Evolutionary conservation across 2,888 invertebrate genomes (phyloP), one percentile per base, ranked within the genome.

Genomic region (Pristionchus japonicus): DNA sequence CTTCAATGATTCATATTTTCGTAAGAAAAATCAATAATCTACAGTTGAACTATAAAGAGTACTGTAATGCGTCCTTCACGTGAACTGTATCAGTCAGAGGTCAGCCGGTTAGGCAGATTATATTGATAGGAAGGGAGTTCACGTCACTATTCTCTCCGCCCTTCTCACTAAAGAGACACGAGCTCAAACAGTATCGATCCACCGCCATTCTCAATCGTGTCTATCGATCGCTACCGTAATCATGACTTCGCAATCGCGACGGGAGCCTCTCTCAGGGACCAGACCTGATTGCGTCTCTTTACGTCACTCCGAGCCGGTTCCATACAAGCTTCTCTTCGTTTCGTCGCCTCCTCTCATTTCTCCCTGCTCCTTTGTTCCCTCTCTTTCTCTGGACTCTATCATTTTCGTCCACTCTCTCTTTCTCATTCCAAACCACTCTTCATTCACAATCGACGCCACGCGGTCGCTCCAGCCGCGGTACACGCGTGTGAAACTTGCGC

Each of bases 261-360:
- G 77, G 43, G 77, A 77, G n/a, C 77, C 70, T 70, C 70, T 57
- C 80, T 49, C 49, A 47, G 43, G 47, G 47, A 47, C 80, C 52
- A 82, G 52, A 52, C 82, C 82, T 52, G 49, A 52, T 57, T 57
- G 52, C 82, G 49, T 57, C 52, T 82, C 77, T 77, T 77, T 77
- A 77, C 77, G 77, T 77, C 77, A 77, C 77, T 77, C 77, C 27
- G 34, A 52, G 49, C 82, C 82, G 52, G 52, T 82, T 49, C 82
- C 82, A 82, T 82, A 82, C 82, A 57, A 49, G 49, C 52, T 57
- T 82, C 37, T 82, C 82, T 82, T 31, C 80, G 27, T 80, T 80
- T 49, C 80, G 27, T 31, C 1, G 52, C 9, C n/a, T 52, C 40
- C 64, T 85, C 85, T 64, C 85, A 6, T 82, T 82, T 82, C 52